Evolutionary conservation across 1,140 invertebrate genomes (phyloP).

Genomic region (Plodia interpunctella): DNA sequence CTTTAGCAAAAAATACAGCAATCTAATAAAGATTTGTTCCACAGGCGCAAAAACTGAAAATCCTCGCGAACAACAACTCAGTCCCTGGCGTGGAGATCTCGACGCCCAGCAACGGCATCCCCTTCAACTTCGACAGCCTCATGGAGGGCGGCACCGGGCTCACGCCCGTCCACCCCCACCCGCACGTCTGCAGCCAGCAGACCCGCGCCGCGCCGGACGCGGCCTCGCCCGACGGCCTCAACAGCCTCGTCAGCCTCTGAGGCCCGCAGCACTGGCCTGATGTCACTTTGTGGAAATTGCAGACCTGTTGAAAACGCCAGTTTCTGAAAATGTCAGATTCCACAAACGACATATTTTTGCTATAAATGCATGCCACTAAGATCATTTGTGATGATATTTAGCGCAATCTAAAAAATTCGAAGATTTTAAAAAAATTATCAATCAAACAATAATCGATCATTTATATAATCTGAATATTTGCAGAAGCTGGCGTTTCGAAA

Average conservation of each 20-base stretch:
- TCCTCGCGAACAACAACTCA: constrained; percentile 77
- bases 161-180: constrained; percentile 85
- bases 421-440: no score
- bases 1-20: no score
- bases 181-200: constrained; percentile 76
- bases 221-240: constrained; percentile 63
- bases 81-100: constrained; percentile 87
- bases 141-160: constrained; percentile 95
- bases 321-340: no score
- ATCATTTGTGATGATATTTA: no score
- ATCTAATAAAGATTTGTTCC: constrained; percentile 15
- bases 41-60: constrained; percentile 65
- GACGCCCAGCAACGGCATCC: constrained; percentile 91
- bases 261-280: constrained; percentile 22
- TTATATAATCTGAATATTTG: no score
- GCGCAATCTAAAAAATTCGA: no score
- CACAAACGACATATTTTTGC: no score
- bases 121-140: constrained; percentile 93
- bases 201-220: constrained; percentile 57
- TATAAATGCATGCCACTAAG: no score
- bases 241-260: constrained; percentile 53
- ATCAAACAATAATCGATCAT: no score
- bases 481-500: no score
- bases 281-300: no score
- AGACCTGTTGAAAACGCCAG: no score